Conservation (phyloP, 2,888 invertebrate species). For the Phytoseiulus persimilis region DNA sequence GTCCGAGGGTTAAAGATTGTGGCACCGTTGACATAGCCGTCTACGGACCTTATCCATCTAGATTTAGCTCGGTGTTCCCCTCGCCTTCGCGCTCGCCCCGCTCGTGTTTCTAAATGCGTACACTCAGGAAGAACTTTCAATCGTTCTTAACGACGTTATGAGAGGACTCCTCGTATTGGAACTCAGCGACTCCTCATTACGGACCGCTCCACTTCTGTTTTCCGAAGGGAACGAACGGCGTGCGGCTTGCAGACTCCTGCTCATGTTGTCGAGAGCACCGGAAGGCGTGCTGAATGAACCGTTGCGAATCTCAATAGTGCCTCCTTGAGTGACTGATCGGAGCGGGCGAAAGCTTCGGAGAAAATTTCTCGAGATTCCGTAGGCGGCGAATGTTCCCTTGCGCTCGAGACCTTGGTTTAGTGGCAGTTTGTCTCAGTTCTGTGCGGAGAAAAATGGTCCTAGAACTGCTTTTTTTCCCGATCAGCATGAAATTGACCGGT, state of each 20-base stretch:
- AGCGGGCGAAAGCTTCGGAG: too few relatives aligned
- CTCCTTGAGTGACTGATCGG: too few relatives aligned
- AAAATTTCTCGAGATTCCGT: too few relatives aligned
- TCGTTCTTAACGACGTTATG: not conserved
- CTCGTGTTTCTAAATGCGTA: not conserved
- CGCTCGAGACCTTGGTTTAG: too few relatives aligned
- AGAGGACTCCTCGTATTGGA: not conserved
- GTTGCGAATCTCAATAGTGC: too few relatives aligned
- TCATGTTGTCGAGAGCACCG: too few relatives aligned
- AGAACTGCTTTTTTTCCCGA: not conserved
- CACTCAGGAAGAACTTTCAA: not conserved
- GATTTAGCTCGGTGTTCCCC: not conserved
- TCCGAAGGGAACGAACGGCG: too few relatives aligned
- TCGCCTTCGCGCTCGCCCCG: not conserved
- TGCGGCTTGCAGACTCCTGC: too few relatives aligned
- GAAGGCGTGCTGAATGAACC: too few relatives aligned
- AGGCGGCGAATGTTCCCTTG: too few relatives aligned
- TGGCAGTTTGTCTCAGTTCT: not conserved
- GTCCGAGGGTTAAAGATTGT: not conserved
- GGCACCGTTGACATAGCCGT: not conserved
- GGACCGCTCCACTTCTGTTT: too few relatives aligned
- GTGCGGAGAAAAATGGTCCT: not conserved
- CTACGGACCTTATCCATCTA: not conserved
- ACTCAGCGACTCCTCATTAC: not conserved
- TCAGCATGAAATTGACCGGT: slow-evolving; percentile 33